Percentiles rank a stretch among this genome's conserved stretches.
These are phyloP conservation scores for Drosophila seclusa DNA, from an alignment of 2,888 invertebrate genomes.

Conservation along the genomic window DNA sequence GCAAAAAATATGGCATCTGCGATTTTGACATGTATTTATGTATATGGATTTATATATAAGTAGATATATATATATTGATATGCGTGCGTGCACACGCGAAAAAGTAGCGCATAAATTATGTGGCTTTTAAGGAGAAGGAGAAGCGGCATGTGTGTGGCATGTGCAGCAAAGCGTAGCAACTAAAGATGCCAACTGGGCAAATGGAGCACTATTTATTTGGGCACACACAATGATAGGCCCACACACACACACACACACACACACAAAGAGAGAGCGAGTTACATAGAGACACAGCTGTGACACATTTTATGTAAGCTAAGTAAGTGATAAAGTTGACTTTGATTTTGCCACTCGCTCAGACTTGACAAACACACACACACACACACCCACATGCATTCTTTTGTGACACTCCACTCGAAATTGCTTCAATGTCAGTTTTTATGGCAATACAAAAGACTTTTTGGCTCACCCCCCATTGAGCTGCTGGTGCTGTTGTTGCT, in stretches of 20 bases:
- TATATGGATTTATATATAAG: constrained; percentile 8
- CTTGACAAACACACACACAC: constrained; percentile 18
- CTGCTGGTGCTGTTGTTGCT: not conserved
- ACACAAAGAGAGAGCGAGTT: not conserved
- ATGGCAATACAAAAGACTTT: constrained; percentile 48
- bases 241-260: not conserved
- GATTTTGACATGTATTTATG: constrained; percentile 54
- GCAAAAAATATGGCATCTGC: constrained; percentile 69
- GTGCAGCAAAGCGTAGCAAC: constrained; percentile 68
- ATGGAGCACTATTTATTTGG: constrained; percentile 68
- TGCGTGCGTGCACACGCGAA: constrained; percentile 39
- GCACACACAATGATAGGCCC: not conserved
- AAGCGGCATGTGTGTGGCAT: constrained; percentile 34
- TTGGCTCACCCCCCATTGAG: constrained; percentile 18
- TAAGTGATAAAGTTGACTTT: constrained; percentile 77
- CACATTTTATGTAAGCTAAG: constrained; percentile 62
- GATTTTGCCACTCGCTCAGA: constrained; percentile 63
- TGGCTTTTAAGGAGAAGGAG: constrained; percentile 31
- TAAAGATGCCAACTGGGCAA: constrained; percentile 38
- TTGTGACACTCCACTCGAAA: constrained; percentile 49
- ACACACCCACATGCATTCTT: not conserved
- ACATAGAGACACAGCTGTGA: constrained; percentile 29
- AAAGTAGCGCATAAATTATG: constrained; percentile 62
- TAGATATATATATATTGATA: constrained; percentile 1
- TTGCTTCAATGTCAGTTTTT: constrained; percentile 71